A percentile compares a stretch with the other conserved stretches of the same genome.
Evolutionary conservation across 2,888 invertebrate genomes (phyloP).

Genomic region (Stenotaenia linearis): DNA sequence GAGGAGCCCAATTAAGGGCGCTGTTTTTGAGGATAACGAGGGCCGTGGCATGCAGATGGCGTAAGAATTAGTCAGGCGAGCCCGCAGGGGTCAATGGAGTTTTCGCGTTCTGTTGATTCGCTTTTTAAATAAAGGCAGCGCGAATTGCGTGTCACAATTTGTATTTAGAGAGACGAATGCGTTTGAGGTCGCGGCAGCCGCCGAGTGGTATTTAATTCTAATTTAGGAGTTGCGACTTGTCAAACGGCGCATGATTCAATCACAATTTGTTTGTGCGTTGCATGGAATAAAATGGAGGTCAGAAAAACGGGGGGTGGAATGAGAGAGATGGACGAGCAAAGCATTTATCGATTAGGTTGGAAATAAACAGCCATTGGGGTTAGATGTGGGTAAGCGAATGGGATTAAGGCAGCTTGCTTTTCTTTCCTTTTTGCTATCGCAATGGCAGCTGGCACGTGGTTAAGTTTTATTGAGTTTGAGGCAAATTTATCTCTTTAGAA

Average conservation of each 20-base stretch:
- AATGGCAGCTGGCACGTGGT: conserved; percentile 2
- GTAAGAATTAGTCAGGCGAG: neutral
- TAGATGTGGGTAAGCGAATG: neutral
- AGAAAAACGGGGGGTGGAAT: neutral
- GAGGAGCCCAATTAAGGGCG: conserved; percentile 1
- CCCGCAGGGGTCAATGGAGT: neutral
- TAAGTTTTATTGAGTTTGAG: conserved; percentile 15
- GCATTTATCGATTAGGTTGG: neutral
- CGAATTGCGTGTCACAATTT: neutral
- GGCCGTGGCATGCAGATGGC: neutral
- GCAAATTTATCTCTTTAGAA: conserved; percentile 2
- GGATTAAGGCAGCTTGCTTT: neutral
- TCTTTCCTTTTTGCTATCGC: neutral
- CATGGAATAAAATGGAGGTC: neutral
- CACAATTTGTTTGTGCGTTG: neutral
- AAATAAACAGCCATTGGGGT: neutral
- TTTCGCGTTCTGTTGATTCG: neutral
- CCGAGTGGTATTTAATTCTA: neutral
- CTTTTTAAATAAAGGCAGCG: neutral
- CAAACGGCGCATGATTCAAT: neutral
- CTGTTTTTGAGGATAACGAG: neutral
- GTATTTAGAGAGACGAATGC: neutral
- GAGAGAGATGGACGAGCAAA: neutral
- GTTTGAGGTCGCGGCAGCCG: neutral
- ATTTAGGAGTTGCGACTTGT: neutral